Conservation (phyloP, 2,888 invertebrate species). For the Poecilus cupreus region DNA sequence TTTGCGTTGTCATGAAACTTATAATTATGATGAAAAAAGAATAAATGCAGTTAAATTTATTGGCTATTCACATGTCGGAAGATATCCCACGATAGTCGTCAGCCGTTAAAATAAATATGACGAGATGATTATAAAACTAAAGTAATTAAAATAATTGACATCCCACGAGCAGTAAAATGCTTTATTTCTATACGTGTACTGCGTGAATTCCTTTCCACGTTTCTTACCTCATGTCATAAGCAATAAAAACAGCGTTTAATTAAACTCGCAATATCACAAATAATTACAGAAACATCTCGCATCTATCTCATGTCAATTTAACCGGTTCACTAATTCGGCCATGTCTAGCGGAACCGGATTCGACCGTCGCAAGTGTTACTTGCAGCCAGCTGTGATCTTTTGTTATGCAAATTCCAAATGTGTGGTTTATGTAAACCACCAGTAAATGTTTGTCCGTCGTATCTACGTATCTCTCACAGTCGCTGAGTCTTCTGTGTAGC, state of each 20-base stretch:
- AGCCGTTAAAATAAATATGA: too few species aligned
- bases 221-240: too few species aligned
- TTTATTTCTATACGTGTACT: too few species aligned
- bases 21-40: too few species aligned
- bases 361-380: not conserved
- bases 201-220: not conserved
- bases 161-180: too few species aligned
- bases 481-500: not conserved
- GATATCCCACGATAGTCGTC: too few species aligned
- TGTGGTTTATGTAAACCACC: constrained; percentile 30
- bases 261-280: not conserved
- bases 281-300: not conserved
- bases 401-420: constrained; percentile 39
- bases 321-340: not conserved
- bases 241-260: constrained; percentile 70
- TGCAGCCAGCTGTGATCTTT: constrained; percentile 43
- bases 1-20: too few species aligned
- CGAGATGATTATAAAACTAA: too few species aligned
- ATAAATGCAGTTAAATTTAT: too few species aligned
- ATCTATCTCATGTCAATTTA: not conserved
- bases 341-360: not conserved
- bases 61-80: too few species aligned
- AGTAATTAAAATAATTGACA: too few species aligned
- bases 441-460: constrained; percentile 21
- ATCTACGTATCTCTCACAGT: constrained; percentile 12